Conservation (phyloP, 2,797 vertebrate species). For the Pangasius djambal region DNA sequence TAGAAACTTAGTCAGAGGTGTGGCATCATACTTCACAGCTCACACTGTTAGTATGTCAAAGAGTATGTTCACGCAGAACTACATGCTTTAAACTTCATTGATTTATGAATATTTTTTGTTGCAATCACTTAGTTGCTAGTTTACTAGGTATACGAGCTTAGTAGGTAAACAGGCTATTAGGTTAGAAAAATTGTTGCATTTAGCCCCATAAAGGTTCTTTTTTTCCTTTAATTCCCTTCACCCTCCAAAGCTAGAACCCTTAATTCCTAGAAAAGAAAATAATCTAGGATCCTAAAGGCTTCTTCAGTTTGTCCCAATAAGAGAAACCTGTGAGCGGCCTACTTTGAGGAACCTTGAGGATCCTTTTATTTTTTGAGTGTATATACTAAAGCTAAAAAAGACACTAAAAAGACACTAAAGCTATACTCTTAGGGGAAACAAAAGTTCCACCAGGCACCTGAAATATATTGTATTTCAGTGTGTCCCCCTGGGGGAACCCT, state of each 20-base stretch:
- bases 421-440: too few species aligned
- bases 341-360: too few species aligned
- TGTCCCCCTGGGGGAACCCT: background rate
- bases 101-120: background rate
- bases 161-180: background rate
- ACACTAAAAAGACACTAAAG: too few species aligned
- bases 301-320: too few species aligned
- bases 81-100: background rate
- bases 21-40: slow-evolving; percentile 23
- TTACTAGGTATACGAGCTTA: background rate
- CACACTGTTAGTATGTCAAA: background rate
- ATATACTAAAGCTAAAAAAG: too few species aligned
- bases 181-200: background rate
- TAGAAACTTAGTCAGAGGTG: slow-evolving; percentile 32
- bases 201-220: background rate
- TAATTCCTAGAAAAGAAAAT: background rate
- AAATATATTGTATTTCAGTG: too few species aligned
- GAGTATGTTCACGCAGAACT: background rate
- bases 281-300: too few species aligned
- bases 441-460: too few species aligned
- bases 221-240: background rate
- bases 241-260: background rate
- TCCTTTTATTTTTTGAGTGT: too few species aligned
- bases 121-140: background rate
- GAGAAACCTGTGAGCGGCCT: background rate